Evolutionary conservation across 2,797 vertebrate species (phyloP), one percentile per base, ranked within the genome.

Genomic region (Glossophaga mutica): DNA sequence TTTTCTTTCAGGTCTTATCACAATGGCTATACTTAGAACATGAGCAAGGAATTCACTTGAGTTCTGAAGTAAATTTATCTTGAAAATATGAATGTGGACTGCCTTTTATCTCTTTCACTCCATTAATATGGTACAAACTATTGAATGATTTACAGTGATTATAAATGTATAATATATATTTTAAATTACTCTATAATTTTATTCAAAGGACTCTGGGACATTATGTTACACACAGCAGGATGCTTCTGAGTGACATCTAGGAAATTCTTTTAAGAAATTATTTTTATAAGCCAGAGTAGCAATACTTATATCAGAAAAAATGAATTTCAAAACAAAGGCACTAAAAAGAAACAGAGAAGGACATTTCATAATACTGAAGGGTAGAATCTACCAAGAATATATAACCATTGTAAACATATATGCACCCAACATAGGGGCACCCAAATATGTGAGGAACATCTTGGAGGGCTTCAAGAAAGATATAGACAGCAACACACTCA

Each of bases 11-110:
- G 99, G 99, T 99, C 99, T 99, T 98, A 99, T 99, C 98, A 99
- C 99, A 96, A 99, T 99, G 99, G 99, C 99, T 98, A 99, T 99
- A 98, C 98, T 99, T 57, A 99, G 99, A 98, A 99, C 99, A 98
- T 99, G 99, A 99, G 95, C 97, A 95, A 94, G 94, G 96, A 98
- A 92, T 96, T 97, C 95, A 94, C 84, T 96, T 97, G 97, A 98
- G 97, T 97, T 97, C 94, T 91, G 93, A 98, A 98, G 98, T 74
- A 97, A 96, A 90, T 78, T 94, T 94, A 90, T 98, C 97, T 97
- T 96, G 97, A 98, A 98, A 98, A 98, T 98, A 98, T 97, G 98
- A 98, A 98, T 97, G 98, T 98, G 98, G 98, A 98, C 98, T 98
- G 98, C 98, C 98, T 98, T 98, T 98, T 97, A 96, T 97, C 97